Evolutionary conservation across 1,140 invertebrate species (phyloP).

Genomic region (Diachasma alloeum): DNA sequence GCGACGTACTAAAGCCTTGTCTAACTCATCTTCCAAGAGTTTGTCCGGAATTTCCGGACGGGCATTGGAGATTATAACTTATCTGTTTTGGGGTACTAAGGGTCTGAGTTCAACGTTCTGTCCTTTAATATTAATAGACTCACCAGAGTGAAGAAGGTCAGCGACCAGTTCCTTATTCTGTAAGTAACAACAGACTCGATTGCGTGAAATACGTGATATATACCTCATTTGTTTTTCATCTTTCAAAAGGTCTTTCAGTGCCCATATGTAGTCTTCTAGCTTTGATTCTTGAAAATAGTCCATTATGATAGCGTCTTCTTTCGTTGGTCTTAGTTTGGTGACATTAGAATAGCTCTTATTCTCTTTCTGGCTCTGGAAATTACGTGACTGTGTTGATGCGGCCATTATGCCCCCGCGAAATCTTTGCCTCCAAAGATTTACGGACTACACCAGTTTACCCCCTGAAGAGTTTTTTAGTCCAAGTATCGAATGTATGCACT

Average conservation of each 20-base stretch:
- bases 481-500: neutral
- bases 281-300: neutral
- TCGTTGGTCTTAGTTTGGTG: neutral
- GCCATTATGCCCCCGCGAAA: neutral
- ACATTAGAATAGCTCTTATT: neutral
- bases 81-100: neutral
- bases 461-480: neutral
- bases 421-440: neutral
- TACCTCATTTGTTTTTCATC: neutral
- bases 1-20: neutral
- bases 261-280: neutral
- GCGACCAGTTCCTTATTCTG: no score
- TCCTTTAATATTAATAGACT: neutral
- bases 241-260: neutral
- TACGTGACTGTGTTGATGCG: neutral
- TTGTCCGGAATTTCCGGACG: neutral
- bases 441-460: neutral
- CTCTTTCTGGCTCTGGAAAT: neutral
- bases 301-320: neutral
- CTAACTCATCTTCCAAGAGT: neutral
- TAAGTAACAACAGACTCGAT: neutral
- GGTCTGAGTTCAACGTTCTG: neutral
- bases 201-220: neutral
- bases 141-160: neutral
- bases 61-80: neutral